Percentiles rank a stretch among this genome's conserved stretches.
Conservation (phyloP, 1,140 invertebrate genomes). For the Penaeus vannamei region DNA sequence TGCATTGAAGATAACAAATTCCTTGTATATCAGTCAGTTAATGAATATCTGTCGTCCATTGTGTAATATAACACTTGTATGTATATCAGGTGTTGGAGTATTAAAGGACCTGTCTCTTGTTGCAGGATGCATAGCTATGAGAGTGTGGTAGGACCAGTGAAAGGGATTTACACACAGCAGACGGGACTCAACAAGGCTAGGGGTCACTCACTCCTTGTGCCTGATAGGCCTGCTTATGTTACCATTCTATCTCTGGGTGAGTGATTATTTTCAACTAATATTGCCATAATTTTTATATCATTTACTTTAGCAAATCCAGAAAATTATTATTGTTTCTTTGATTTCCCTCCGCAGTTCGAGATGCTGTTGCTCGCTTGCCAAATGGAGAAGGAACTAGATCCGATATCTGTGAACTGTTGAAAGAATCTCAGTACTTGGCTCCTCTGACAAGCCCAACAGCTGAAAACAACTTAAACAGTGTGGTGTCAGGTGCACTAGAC, state of each 20-base stretch:
- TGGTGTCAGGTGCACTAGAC: constrained; percentile 91
- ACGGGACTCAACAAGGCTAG: constrained; percentile 78
- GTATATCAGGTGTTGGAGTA: too few species aligned
- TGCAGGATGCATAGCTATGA: constrained; percentile 84
- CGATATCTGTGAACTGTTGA: constrained; percentile 88
- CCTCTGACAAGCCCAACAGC: constrained; percentile 81
- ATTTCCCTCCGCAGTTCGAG: constrained; percentile 78
- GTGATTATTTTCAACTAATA: constrained; percentile 70
- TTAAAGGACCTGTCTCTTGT: background rate
- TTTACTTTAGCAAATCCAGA: background rate
- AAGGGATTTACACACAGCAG: constrained; percentile 79
- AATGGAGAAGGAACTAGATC: constrained; percentile 93
- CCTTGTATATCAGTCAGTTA: too few species aligned
- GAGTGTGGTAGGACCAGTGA: constrained; percentile 90
- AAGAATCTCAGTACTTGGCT: constrained; percentile 88
- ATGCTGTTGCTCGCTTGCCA: constrained; percentile 92
- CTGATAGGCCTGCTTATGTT: constrained; percentile 90
- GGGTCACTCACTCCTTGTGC: constrained; percentile 86
- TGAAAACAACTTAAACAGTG: constrained; percentile 80
- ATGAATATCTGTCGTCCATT: too few species aligned
- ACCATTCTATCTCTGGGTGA: constrained; percentile 84
- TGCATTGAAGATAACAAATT: too few species aligned
- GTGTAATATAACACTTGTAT: too few species aligned
- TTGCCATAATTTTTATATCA: background rate
- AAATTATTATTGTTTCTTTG: background rate